phyloP scores from a whole-genome alignment of 1,140 invertebrate genomes.

The Ips nitidus region DNA sequence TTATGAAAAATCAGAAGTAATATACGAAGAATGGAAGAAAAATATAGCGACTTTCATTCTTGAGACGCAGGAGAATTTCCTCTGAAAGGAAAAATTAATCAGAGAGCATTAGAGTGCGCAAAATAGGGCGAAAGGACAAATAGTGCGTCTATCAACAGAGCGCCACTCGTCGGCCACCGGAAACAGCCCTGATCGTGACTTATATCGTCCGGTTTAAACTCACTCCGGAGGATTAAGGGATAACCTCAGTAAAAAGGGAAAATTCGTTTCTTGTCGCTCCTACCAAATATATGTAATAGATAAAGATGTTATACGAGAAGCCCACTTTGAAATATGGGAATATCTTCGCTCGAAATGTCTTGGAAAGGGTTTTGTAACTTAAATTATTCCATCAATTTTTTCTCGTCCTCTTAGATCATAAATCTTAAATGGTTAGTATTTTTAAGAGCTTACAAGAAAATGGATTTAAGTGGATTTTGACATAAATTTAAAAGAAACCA shows the following conservation, averaged over 20 bases:
- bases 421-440: too few relatives aligned
- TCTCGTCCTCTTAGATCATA: too few relatives aligned
- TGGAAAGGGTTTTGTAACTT: too few relatives aligned
- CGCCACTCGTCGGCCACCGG: conserved; percentile 24
- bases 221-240: conserved; percentile 6
- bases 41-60: conserved; percentile 23
- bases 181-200: conserved; percentile 21
- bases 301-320: too few relatives aligned
- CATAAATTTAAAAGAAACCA: too few relatives aligned
- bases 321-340: too few relatives aligned
- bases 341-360: too few relatives aligned
- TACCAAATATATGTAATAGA: too few relatives aligned
- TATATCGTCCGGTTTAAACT: conserved; percentile 24
- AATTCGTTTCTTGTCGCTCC: background rate
- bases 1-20: conserved; percentile 31
- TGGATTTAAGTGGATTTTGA: too few relatives aligned
- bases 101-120: conserved; percentile 29
- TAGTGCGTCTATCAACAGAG: conserved; percentile 22
- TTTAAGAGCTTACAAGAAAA: too few relatives aligned
- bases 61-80: conserved; percentile 23
- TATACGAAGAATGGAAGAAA: conserved; percentile 28
- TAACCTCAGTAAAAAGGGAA: background rate
- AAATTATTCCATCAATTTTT: too few relatives aligned
- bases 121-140: conserved; percentile 31
- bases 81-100: conserved; percentile 31